These are phyloP conservation scores for Schlechtendalia chinensis DNA, from an alignment of 1,140 invertebrate genomes.

Conservation along the genomic window DNA sequence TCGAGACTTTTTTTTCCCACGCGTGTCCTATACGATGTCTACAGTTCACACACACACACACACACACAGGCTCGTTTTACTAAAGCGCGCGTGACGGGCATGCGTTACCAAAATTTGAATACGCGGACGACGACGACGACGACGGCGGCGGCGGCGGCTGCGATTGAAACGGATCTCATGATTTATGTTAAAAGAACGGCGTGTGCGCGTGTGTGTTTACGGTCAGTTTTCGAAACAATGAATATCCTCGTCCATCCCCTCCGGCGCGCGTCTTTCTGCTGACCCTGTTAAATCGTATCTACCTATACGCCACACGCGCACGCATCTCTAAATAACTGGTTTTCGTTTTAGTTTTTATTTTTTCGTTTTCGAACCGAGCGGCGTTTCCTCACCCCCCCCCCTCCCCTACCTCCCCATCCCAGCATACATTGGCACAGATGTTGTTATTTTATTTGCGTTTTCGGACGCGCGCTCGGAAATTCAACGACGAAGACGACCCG, in stretches of 20 bases:
- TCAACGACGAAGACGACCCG: no score
- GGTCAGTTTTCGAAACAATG: conserved; percentile 39
- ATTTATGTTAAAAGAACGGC: conserved; percentile 40
- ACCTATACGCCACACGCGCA: no score
- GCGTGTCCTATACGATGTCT: no score
- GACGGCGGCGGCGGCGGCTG: neutral
- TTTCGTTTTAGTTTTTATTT: neutral
- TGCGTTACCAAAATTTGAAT: conserved; percentile 49
- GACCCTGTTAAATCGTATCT: conserved; percentile 35
- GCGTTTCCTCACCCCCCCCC: neutral
- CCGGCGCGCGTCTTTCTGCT: conserved; percentile 1
- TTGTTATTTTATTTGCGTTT: neutral
- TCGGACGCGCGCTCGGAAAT: neutral
- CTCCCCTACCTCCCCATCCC: no score
- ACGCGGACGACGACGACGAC: neutral
- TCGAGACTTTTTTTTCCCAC: no score
- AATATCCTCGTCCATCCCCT: neutral
- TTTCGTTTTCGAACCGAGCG: neutral
- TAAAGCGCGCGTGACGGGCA: conserved; percentile 38
- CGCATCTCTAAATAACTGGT: conserved; percentile 17
- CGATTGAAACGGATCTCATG: conserved; percentile 35
- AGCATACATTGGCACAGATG: conserved; percentile 30
- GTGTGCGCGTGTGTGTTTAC: neutral
- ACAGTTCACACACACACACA: no score
- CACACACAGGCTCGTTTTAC: no score